phyloP scores from a whole-genome alignment of 2,888 invertebrate genomes.

The Cephus spinipes region DNA sequence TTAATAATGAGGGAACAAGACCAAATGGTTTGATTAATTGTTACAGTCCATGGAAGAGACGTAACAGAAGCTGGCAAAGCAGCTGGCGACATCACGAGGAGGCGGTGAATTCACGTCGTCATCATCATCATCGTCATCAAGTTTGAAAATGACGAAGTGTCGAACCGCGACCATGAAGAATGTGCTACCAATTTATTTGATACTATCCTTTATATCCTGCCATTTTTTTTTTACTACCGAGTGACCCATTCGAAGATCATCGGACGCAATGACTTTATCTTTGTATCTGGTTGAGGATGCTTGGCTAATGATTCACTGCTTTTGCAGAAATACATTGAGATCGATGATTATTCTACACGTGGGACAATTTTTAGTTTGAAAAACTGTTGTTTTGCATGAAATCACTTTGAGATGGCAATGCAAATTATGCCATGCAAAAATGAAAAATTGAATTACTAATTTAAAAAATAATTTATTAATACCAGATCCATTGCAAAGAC shows the following conservation, averaged over 20 bases:
- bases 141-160: not conserved
- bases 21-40: not conserved
- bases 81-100: constrained; percentile 56
- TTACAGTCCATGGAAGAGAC: constrained; percentile 55
- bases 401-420: not conserved
- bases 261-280: not conserved
- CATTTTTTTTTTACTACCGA: not conserved
- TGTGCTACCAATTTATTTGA: not conserved
- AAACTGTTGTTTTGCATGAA: not conserved
- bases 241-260: not conserved
- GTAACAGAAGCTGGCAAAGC: constrained; percentile 61
- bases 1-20: not conserved
- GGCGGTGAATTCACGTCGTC: constrained; percentile 45
- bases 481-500: not conserved
- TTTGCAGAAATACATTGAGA: not conserved
- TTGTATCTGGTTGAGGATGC: not conserved
- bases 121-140: constrained; percentile 44
- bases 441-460: not conserved
- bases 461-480: not conserved
- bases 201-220: not conserved
- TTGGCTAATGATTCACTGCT: not conserved
- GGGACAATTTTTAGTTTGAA: not conserved
- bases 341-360: not conserved
- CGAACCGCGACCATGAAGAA: not conserved
- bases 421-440: not conserved